phyloP scores from a whole-genome alignment of 2,113 vertebrate species.

The Paramisgurnus dabryanus region DNA sequence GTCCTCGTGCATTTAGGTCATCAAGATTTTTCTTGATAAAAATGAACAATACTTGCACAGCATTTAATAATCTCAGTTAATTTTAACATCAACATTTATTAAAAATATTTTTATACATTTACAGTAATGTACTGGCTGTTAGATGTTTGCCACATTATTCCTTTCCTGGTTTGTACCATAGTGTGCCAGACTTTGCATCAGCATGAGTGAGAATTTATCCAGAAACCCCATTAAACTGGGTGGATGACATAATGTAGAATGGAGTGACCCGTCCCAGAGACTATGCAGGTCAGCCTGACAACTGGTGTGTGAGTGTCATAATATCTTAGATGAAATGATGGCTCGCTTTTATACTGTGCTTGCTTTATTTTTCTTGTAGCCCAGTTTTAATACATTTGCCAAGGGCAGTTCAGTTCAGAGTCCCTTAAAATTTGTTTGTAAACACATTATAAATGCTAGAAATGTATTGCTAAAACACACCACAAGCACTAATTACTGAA shows the following conservation, averaged over 20 bases:
- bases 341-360: neutral
- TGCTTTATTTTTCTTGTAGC: neutral
- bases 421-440: too few species aligned
- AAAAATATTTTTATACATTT: too few species aligned
- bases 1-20: constrained; percentile 3
- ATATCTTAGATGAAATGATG: neutral
- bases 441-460: too few species aligned
- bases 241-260: neutral
- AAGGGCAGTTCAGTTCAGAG: neutral
- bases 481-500: too few species aligned
- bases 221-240: neutral
- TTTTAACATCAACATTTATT: too few species aligned
- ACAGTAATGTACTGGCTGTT: neutral
- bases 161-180: neutral
- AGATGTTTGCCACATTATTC: neutral
- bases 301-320: neutral
- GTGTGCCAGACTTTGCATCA: neutral
- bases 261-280: neutral
- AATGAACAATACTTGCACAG: too few species aligned
- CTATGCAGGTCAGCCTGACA: neutral
- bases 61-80: too few species aligned
- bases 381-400: neutral
- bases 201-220: neutral
- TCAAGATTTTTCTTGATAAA: neutral
- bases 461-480: too few species aligned